Conservation (phyloP, 2,888 invertebrate genomes). For the Callinectes sapidus region DNA sequence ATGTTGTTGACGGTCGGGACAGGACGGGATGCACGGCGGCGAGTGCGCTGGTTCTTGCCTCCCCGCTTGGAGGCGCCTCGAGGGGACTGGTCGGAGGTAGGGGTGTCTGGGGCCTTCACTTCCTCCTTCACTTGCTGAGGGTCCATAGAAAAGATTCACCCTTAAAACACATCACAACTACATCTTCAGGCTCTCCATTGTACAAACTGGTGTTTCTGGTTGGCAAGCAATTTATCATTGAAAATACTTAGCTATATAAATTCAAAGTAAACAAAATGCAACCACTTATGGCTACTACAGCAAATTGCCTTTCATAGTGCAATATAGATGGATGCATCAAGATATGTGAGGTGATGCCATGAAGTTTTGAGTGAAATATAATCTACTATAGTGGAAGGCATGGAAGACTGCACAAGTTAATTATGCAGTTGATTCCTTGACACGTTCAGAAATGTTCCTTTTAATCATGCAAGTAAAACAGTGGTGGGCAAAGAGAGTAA, state of each 20-base stretch:
- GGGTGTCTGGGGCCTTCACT: constrained; percentile 71
- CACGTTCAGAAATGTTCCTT: no score
- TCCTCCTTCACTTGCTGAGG: constrained; percentile 70
- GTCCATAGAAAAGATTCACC: not conserved
- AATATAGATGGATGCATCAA: not conserved
- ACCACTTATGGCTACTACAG: not conserved
- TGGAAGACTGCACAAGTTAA: no score
- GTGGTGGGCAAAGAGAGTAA: no score
- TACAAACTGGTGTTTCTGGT: no score
- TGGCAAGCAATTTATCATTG: no score
- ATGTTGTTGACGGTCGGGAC: constrained; percentile 57
- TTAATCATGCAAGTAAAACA: no score
- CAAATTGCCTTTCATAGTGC: not conserved
- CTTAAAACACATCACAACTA: not conserved
- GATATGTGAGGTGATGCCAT: not conserved
- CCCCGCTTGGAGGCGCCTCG: constrained; percentile 63
- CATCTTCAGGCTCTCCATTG: no score
- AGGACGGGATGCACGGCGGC: constrained; percentile 57
- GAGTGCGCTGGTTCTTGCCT: constrained; percentile 54
- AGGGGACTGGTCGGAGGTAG: constrained; percentile 71
- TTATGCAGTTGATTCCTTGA: no score
- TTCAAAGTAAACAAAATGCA: no score
- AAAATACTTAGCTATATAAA: no score
- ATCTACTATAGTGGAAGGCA: not conserved
- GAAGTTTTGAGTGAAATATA: not conserved